Evolutionary conservation across 2,888 invertebrate species (phyloP), one percentile per base, ranked within the genome.

Genomic region (Acholoe squamosa): DNA sequence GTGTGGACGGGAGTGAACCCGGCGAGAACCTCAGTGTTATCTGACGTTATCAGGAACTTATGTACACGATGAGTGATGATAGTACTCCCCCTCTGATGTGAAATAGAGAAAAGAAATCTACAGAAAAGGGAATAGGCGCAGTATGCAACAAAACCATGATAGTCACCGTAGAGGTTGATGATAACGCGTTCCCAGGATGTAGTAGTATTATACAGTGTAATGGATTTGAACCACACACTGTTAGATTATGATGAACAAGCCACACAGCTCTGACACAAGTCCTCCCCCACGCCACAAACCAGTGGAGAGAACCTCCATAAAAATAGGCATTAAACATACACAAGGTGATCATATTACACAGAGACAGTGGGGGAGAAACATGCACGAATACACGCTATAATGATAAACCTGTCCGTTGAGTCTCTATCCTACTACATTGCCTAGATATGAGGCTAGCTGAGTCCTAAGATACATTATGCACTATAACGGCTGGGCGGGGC

Each of bases 341-440:
- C 43, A 43, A 43, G 5, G 10, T 43, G 10, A 43, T 43, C 5
- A 61, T 43, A 43, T 7, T 43, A 43, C 43, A 43, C 3, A 43
- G 43, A 43, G 43, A 31, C 31, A 71, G 61, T 14, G 71, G 71
- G 31, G 71, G 71, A 71, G 71, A 71, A 71, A 71, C 14, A 14
- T 71, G 71, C 71, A 71, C 25, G 71, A 28, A 22, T 71, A 71
- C 71, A 71, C 71, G 31, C 71, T 71, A n/a, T n/a, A 43, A 10
- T 43, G 10, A 43, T 43, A 71, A 71, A 71, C 71, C 71, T 71
- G 71, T 71, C 71, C 71, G 43, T 43, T 43, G 71, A 71, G 31
- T 71, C 71, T n/a, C n/a, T 71, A 71, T 28, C 71, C 71, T 71
- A 51, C 84, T 84, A 84, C 84, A 84, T 84, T 84, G 84, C 84